Conservation (phyloP, 2,888 invertebrate genomes). For the Sisyra terminalis region DNA sequence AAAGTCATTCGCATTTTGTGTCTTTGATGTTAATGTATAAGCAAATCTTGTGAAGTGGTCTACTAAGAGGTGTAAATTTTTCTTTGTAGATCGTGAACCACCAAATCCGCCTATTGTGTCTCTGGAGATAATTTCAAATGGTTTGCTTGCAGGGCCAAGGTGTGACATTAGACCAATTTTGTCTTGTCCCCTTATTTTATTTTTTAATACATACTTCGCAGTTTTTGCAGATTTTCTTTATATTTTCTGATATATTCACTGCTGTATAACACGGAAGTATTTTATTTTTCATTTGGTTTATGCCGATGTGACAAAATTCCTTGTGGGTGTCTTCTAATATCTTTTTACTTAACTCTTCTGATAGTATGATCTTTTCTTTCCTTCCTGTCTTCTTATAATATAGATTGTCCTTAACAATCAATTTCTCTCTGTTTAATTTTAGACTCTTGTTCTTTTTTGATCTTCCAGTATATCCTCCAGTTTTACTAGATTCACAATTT, state of each 20-base stretch:
- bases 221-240: slow-evolving; percentile 10
- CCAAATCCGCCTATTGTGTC: slow-evolving; percentile 19
- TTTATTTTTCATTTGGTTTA: slow-evolving; percentile 5
- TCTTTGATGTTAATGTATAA: slow-evolving; percentile 16
- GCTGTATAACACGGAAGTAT: slow-evolving; percentile 2
- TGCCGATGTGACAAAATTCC: slow-evolving; percentile 3
- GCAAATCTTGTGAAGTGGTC: slow-evolving; percentile 19
- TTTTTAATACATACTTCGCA: slow-evolving; percentile 15
- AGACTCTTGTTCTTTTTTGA: too few relatives aligned
- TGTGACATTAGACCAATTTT: slow-evolving; percentile 14
- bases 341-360: neutral
- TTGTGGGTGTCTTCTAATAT: slow-evolving; percentile 2
- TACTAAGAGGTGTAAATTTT: slow-evolving; percentile 18
- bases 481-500: slow-evolving; percentile 12
- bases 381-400: slow-evolving; percentile 8
- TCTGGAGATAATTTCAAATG: slow-evolving; percentile 18
- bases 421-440: too few relatives aligned
- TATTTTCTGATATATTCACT: slow-evolving; percentile 9
- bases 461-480: slow-evolving; percentile 12
- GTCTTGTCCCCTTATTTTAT: slow-evolving; percentile 16
- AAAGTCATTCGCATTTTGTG: slow-evolving; percentile 16
- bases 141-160: slow-evolving; percentile 13
- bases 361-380: slow-evolving; percentile 8
- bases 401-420: too few relatives aligned
- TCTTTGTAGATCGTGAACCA: slow-evolving; percentile 17